Evolutionary conservation across 1,140 invertebrate genomes (phyloP), one percentile per base, ranked within the genome.

Genomic region (Lethocerus indicus): DNA sequence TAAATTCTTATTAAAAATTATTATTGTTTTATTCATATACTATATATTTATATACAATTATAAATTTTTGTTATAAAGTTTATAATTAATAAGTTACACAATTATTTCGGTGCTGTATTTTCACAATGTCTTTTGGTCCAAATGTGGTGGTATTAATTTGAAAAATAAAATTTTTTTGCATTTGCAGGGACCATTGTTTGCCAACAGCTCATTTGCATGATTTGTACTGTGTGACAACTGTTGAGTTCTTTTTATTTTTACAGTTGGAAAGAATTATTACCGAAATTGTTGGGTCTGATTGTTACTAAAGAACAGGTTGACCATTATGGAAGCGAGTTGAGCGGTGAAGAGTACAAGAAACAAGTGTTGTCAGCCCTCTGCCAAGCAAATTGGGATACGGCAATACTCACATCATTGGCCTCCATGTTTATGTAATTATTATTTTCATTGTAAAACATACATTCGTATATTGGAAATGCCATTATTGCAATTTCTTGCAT

Each of bases 241-340:
- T 50, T 9, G 44, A 7, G 14, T 27, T 50, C 35, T 13, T 16
- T 13, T 40, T 40, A 23, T 20, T 51, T 50, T 52, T 59, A 42
- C 39, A 71, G 69, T 44, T 72, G 70, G 69, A 69, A 68, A 55
- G 68, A 71, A 29, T 46, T 71, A 7, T 41, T 72, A 3, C 69
- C 70, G 32, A 57, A 61, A 26, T 41, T 70, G 26, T 42, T 72
- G 23, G 62, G 64, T 57, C 52, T 64, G 13, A 37, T 72, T n/a
- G 62, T 64, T 41, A 63, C 64, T 40, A 63, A 68, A 53, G 66
- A 68, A 47, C 58, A 57, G 13, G 54, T 72, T 9, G 57, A 59
- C 49, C 53, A 64, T 42, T 60, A 58, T 53, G 66, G 65, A 24
- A 51, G 52, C 14, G 59, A 66, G 56, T 55, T 70, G 16, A 54